Evolutionary conservation across 2,113 vertebrate genomes (phyloP), one percentile per base, ranked within the genome.

Genomic region (Rattus rattus): DNA sequence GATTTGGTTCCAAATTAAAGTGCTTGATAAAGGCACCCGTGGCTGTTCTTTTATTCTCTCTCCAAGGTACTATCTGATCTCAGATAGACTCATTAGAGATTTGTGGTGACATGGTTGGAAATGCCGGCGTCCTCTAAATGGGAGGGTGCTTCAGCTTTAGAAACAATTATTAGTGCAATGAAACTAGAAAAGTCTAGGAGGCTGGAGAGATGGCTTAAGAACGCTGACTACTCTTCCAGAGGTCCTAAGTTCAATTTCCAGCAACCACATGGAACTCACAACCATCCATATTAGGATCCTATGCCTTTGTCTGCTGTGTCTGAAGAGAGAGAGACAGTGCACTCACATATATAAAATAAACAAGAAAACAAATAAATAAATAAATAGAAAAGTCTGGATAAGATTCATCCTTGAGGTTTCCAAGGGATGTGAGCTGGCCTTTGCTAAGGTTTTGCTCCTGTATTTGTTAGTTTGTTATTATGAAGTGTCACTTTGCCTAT

Each of bases 391-490:
- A 70, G 0, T 69, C 70, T 94, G 49, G 84, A n/a, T 76, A 65
- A 80, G 88, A 91, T 94, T 93, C 52, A 85, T 85, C 17, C 61
- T 52, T 91, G 94, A 81, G 36, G 56, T 63, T 72, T 73, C 92
- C 75, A 93, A 86, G 9, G 56, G 80, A 67, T 96, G 93, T 54
- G 17, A 92, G 90, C 96, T 94, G n/a, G 43, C 76, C 7, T 93
- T 95, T 2, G 0, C 95, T 96, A 96, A 97, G 96, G 97, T 97
- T 88, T 96, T 92, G 52, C 49, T 61, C 91, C 70, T 97, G 91
- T 89, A 93, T 96, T 98, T 96, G 97, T 98, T 97, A 98, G 97
- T 97, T 96, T 67, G 85, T 97, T 97, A 96, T 97, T 97, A 96
- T 3, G 5, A 97, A 97, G 98, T 97, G 92, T 89, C 96, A 91